Conservation (phyloP, 2,797 vertebrate species). For the Sarcophilus harrisii region DNA sequence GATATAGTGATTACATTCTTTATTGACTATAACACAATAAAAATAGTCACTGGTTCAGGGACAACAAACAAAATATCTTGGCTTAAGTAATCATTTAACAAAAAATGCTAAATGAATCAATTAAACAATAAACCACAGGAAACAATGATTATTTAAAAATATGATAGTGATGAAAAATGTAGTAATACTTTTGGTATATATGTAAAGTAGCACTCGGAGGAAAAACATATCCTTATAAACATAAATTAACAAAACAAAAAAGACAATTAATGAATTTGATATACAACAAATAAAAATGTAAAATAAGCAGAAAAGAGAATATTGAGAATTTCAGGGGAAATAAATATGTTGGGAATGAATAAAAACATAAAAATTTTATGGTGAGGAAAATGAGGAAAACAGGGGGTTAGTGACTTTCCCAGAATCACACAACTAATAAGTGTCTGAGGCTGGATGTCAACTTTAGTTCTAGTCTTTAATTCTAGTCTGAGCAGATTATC, state of each 20-base stretch:
- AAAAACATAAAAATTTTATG: background rate
- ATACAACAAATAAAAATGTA: background rate
- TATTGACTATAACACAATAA: background rate
- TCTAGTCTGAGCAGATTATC: slow-evolving; percentile 17
- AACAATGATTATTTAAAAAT: background rate
- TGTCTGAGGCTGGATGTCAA: slow-evolving; percentile 38
- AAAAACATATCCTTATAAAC: background rate
- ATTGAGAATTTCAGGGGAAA: background rate
- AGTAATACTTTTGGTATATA: background rate
- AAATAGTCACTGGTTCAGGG: background rate
- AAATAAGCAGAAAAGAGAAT: background rate
- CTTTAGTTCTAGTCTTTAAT: slow-evolving; percentile 37
- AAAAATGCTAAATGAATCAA: background rate
- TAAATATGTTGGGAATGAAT: background rate
- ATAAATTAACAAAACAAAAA: background rate
- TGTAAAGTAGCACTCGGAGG: background rate
- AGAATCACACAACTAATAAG: background rate
- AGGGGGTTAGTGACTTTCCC: background rate
- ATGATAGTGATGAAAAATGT: background rate
- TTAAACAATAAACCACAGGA: background rate
- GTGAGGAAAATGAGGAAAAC: background rate
- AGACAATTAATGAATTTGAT: background rate
- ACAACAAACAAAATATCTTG: background rate
- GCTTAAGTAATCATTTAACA: background rate
- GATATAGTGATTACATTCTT: background rate